phyloP scores from a whole-genome alignment of 2,113 vertebrate genomes.

The Lathamus discolor region DNA sequence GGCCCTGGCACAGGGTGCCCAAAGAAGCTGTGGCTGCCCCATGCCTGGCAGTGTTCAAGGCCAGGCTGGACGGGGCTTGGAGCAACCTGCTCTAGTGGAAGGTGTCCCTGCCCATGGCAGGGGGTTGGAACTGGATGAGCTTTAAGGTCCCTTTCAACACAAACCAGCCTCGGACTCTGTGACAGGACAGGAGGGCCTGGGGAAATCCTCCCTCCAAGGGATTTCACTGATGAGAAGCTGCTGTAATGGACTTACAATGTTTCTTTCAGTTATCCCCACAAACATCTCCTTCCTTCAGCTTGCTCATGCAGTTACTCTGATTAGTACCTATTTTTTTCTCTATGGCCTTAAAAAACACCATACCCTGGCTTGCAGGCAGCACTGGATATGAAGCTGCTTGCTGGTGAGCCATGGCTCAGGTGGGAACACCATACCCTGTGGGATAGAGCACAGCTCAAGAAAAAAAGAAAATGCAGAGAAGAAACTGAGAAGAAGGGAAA shows the following conservation, averaged over 20 bases:
- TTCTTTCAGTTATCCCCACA: background rate
- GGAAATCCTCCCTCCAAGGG: background rate
- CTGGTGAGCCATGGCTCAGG: background rate
- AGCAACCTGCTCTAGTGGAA: background rate
- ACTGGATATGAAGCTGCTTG: background rate
- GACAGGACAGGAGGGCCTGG: fast-evolving
- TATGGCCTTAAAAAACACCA: background rate
- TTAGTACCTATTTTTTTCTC: background rate
- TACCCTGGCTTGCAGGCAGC: background rate
- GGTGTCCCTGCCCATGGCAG: background rate
- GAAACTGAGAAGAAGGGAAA: background rate
- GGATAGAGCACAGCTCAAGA: background rate
- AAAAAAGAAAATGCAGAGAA: background rate
- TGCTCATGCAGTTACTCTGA: background rate
- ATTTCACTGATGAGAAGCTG: background rate
- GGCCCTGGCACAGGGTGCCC: background rate
- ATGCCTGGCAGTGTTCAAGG: background rate
- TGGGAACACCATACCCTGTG: background rate
- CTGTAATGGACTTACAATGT: fast-evolving
- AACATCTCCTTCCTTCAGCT: background rate
- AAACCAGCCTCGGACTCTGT: background rate
- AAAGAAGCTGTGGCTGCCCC: background rate
- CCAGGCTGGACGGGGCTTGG: background rate
- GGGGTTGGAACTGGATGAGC: background rate
- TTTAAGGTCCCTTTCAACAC: background rate